phyloP scores from a whole-genome alignment of 2,888 invertebrate species.

The Meiosimyza decipiens region DNA sequence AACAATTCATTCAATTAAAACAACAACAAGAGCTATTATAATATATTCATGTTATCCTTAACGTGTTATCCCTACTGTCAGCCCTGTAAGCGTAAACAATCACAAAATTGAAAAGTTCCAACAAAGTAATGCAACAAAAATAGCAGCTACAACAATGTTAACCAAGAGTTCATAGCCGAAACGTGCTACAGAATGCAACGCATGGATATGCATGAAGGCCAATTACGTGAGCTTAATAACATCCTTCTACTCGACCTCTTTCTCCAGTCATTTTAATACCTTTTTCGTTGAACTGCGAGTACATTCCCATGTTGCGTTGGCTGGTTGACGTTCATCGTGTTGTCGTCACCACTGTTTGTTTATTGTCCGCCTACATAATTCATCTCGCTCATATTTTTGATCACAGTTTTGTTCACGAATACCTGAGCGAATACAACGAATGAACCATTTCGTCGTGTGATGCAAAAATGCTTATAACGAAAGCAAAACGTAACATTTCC shows the following conservation, averaged over 20 bases:
- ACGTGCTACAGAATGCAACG: slow-evolving; percentile 28
- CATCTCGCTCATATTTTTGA: slow-evolving; percentile 2
- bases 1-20: no score
- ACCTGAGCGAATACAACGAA: neutral
- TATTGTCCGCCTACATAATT: neutral
- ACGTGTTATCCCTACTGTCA: neutral
- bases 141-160: neutral
- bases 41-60: no score
- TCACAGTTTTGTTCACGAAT: neutral
- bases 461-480: neutral
- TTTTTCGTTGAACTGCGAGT: no score
- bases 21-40: no score
- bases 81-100: neutral
- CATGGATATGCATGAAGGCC: slow-evolving; percentile 25
- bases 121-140: neutral
- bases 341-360: neutral
- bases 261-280: no score
- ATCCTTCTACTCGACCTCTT: neutral
- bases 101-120: neutral
- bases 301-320: neutral
- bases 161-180: slow-evolving; percentile 12
- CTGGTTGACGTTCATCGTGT: neutral
- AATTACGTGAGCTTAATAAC: slow-evolving; percentile 29
- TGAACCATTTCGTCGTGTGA: neutral
- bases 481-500: neutral